Evolutionary conservation across 2,797 vertebrate species (phyloP), one percentile per base, ranked within the genome.

Genomic region (Galaxias olidus): DNA sequence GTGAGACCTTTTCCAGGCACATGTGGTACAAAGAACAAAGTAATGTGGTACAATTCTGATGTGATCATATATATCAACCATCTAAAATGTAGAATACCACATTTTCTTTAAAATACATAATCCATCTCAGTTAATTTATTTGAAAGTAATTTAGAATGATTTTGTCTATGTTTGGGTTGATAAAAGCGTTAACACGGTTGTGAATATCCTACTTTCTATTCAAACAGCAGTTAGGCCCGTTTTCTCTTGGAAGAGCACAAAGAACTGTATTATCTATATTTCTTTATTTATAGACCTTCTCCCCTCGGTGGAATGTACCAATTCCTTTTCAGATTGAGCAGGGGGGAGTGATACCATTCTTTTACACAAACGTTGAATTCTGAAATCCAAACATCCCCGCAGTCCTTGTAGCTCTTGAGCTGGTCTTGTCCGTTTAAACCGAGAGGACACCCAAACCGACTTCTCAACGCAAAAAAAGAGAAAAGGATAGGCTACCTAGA

Each of bases 371-470:
- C 65, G 55, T 60, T 30, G 62, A 65, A 61, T 73, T 76, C 59
- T 81, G 74, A 84, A 12, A 75, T 82, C 85, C 82, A 81, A 91
- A 86, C 83, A 84, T 90, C 94, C 96, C 95, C 89, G 73, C 92
- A 79, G 84, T 87, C 83, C 82, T 68, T 80, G 88, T 79, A 77
- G 85, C 69, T 61, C 83, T 91, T 96, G 96, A 93, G 87, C 91
- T 83, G 83, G 78, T 85, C 95, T 93, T 91, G 94, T 93, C 93
- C 94, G 94, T 97, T 98, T 98, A 98, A 97, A 98, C 95, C 90
- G 91, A 95, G 95, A 96, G 95, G 94, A 96, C 95, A 95, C 94
- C 91, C 95, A 93, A 94, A 93, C 93, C 91, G 91, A 92, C 91
- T 94, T 92, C 91, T 95, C 94, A 94, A 94, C 93, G 94, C 94